These are phyloP conservation scores for Acrocephalus kingi DNA, from an alignment of 2,113 vertebrate species.

Conservation along the genomic window DNA sequence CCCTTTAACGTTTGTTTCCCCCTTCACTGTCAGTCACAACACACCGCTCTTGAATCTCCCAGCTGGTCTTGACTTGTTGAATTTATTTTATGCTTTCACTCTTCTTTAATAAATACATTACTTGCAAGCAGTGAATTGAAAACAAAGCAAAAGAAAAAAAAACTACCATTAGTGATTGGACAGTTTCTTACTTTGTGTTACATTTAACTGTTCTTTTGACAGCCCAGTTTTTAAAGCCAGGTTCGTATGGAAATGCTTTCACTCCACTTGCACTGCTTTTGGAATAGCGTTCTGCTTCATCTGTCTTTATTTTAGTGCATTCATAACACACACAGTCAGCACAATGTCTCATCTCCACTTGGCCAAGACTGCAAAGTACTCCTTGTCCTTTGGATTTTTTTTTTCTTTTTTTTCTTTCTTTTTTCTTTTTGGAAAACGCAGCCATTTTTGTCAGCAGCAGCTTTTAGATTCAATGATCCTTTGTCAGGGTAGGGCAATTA, in stretches of 20 bases:
- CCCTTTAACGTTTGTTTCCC: conserved; percentile 78
- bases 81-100: conserved; percentile 86
- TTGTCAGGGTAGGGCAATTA: neutral
- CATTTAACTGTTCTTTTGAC: conserved; percentile 99
- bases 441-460: conserved; percentile 71
- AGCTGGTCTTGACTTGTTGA: conserved; percentile 82
- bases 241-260: conserved; percentile 99
- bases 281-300: conserved; percentile 98
- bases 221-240: conserved; percentile 99
- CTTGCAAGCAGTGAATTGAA: conserved; percentile 87
- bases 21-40: conserved; percentile 84
- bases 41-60: conserved; percentile 82
- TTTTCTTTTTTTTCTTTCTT: neutral
- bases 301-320: conserved; percentile 93
- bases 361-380: conserved; percentile 31
- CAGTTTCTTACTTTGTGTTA: conserved; percentile 99
- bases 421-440: conserved; percentile 18
- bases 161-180: conserved; percentile 88
- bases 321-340: conserved; percentile 88
- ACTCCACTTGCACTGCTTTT: conserved; percentile 99
- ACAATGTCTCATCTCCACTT: conserved; percentile 88
- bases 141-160: conserved; percentile 76
- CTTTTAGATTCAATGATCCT: neutral
- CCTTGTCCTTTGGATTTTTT: conserved; percentile 17
- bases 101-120: conserved; percentile 84